Evolutionary conservation across 2,888 invertebrate genomes (phyloP).

Genomic region (Melangyna quadrimaculata): DNA sequence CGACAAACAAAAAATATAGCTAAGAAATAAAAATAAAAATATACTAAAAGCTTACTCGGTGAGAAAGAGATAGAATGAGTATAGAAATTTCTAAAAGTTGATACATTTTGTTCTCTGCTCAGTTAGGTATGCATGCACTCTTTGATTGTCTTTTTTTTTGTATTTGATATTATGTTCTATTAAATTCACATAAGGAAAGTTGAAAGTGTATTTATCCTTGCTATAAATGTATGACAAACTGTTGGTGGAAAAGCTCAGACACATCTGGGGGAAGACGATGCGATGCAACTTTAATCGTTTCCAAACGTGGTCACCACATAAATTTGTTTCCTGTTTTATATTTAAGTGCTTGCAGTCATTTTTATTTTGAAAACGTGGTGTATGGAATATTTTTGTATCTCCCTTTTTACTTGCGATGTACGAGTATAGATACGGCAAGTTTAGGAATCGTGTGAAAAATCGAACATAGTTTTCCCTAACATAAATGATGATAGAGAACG

Average conservation of each 20-base stretch:
- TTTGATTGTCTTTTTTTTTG: slow-evolving; percentile 19
- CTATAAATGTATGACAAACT: background rate
- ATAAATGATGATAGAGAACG: too few relatives aligned
- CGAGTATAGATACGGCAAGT: too few relatives aligned
- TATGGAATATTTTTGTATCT: background rate
- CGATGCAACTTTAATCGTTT: slow-evolving; percentile 45
- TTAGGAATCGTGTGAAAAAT: too few relatives aligned
- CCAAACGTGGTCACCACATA: slow-evolving; percentile 54
- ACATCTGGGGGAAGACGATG: slow-evolving; percentile 51
- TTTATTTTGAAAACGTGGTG: background rate
- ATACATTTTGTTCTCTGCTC: slow-evolving; percentile 42
- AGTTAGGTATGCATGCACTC: too few relatives aligned
- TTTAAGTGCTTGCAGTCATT: slow-evolving; percentile 3
- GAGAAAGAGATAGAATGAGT: background rate
- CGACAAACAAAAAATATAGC: slow-evolving; percentile 32
- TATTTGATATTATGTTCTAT: background rate
- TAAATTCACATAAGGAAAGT: slow-evolving; percentile 27
- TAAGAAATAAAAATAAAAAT: slow-evolving; percentile 39
- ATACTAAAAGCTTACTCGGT: background rate
- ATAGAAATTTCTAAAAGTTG: slow-evolving; percentile 20
- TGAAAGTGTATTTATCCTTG: slow-evolving; percentile 48
- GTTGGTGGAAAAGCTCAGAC: slow-evolving; percentile 43
- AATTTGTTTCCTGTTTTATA: slow-evolving; percentile 28
- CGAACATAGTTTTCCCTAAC: too few relatives aligned
- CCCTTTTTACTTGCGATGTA: too few relatives aligned